Base-by-base conservation (phyloP, 2,113 vertebrate species). In the Bambusicola thoracicus region DNA sequence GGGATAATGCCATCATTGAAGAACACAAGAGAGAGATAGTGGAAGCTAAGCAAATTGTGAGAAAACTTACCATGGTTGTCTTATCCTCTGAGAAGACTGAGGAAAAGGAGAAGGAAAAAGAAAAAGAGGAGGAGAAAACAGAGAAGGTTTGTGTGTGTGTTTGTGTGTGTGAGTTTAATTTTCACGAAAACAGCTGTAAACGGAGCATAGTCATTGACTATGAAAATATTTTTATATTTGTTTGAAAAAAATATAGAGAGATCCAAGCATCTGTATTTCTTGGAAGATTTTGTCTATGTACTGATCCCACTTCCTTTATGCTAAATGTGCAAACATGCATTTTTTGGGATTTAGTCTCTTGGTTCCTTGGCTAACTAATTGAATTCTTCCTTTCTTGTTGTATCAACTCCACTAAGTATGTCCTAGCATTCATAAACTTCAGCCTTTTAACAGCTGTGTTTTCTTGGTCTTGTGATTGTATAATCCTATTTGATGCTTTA, bases 11-110 rank as follows among this genome's bases (percentile, higher is more conserved):
- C 90, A 99, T 99, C 59, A 95, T 98, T 36, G 99, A 99, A 95
- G 99, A 99, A 76, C 98, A 99, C 97, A 99, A 99, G 96, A 94
- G 97, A 65, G 99, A 99, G 92, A 98, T 99, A 95, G 96, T 98
- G 17, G 99, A 99, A 97, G 99, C 99, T 48, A 99, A 99, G 93
- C 99, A 99, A 94, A 98, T 99, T 75, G 99, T 99, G 55, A 98
- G 99, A 93, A 99, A 99, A 95, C 98, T 99, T 92, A 99, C 99
- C 4, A 98, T 99, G 98, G 99, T 99, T 1, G 98, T 99, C 44
- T 97, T 99, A 40, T 99, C 99, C 75, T 99, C 99, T 22, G 98
- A 99, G 92, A 99, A 98, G 96, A 95, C 97, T 17, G 98, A 99
- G 19, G 98, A 99, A 46, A 98, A 98, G 92, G 98, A 99, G 55